Conservation (phyloP, 1,140 invertebrate species). For the Chlorops oryzae region DNA sequence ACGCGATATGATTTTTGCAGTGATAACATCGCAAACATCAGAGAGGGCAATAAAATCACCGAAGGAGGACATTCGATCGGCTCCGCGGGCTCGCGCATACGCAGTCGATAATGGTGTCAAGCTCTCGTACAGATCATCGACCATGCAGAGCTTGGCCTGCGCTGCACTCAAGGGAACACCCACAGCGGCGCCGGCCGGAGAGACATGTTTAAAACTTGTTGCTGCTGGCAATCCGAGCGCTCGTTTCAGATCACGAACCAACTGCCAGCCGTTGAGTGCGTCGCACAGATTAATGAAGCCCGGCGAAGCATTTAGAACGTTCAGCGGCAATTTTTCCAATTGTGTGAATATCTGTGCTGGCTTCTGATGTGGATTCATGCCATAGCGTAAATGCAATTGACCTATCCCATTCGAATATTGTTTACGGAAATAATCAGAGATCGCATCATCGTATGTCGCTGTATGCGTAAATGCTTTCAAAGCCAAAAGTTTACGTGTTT, state of each 20-base stretch:
- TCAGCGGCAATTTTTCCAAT: slow-evolving; percentile 74
- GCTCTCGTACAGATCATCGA: slow-evolving; percentile 71
- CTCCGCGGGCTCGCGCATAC: slow-evolving; percentile 92
- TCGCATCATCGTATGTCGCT: slow-evolving; percentile 87
- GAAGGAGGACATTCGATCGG: slow-evolving; percentile 98
- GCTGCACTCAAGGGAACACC: slow-evolving; percentile 67
- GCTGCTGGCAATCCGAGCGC: slow-evolving; percentile 82
- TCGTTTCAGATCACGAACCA: slow-evolving; percentile 81
- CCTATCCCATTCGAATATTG: slow-evolving; percentile 74
- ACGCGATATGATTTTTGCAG: slow-evolving; percentile 68
- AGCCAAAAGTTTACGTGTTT: slow-evolving; percentile 71
- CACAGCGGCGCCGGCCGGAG: slow-evolving; percentile 91
- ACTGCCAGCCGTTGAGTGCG: slow-evolving; percentile 94
- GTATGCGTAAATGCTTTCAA: slow-evolving; percentile 95
- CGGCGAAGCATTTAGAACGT: slow-evolving; percentile 88
- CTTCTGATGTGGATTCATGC: slow-evolving; percentile 97
- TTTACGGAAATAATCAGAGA: slow-evolving; percentile 92
- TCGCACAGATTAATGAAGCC: slow-evolving; percentile 95
- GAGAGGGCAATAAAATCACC: slow-evolving; percentile 96
- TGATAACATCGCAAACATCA: slow-evolving; percentile 81
- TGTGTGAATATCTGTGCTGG: slow-evolving; percentile 89
- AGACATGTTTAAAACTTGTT: slow-evolving; percentile 97
- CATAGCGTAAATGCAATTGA: slow-evolving; percentile 84
- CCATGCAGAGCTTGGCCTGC: slow-evolving; percentile 86
- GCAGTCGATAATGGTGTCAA: slow-evolving; percentile 86